A percentile compares a stretch with the other conserved stretches of the same genome.
Evolutionary conservation across 2,113 vertebrate genomes (phyloP).

Genomic region (Pyxicephalus adspersus): DNA sequence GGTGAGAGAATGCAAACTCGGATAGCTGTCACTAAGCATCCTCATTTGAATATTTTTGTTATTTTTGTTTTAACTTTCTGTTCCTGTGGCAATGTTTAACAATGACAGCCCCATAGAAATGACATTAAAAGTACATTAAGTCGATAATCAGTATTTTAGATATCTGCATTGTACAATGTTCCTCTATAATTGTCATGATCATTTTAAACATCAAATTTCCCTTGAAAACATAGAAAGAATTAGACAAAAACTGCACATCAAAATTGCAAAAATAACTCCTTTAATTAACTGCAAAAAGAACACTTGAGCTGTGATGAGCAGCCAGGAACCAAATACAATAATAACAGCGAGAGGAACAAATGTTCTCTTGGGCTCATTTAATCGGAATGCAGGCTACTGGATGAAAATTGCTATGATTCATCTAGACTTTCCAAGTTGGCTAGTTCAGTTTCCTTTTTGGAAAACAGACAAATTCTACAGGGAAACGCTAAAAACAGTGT

Average conservation of each 20-base stretch:
- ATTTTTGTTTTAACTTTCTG: too few species aligned
- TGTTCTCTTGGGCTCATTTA: slow-evolving; percentile 42
- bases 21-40: too few species aligned
- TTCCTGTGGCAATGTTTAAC: too few species aligned
- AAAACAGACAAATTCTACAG: background rate
- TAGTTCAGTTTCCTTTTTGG: slow-evolving; percentile 6
- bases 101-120: too few species aligned
- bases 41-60: too few species aligned
- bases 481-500: background rate
- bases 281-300: slow-evolving; percentile 48
- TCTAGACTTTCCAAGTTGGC: background rate
- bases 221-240: background rate
- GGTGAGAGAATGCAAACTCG: too few species aligned
- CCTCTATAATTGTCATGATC: background rate
- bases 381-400: slow-evolving; percentile 15
- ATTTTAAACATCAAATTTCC: background rate
- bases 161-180: too few species aligned
- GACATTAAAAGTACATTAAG: too few species aligned
- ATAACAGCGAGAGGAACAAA: slow-evolving; percentile 38
- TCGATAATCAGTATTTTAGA: too few species aligned
- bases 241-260: background rate
- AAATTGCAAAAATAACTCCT: slow-evolving; percentile 28
- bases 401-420: slow-evolving; percentile 15
- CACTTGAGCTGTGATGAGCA: slow-evolving; percentile 24
- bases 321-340: slow-evolving; percentile 31